These are phyloP conservation scores for Phocides pigmalion DNA, from an alignment of 1,140 invertebrate genomes.

Conservation along the genomic window DNA sequence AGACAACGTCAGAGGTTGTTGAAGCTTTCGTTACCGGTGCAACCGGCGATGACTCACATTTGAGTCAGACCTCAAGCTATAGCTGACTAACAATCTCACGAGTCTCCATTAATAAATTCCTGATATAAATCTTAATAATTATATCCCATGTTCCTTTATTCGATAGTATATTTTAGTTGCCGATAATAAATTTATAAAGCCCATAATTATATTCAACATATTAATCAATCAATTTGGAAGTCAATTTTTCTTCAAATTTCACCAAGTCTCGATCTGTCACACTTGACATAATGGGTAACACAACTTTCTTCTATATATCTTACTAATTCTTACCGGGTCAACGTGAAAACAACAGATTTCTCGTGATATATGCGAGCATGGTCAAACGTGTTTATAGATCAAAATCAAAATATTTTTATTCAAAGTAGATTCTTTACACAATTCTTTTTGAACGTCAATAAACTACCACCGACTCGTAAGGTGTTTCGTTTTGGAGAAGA, in stretches of 20 bases:
- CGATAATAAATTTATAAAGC: not conserved
- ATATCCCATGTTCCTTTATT: constrained; percentile 11
- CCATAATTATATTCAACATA: not conserved
- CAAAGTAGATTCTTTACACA: too few relatives aligned
- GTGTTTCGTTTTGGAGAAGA: too few relatives aligned
- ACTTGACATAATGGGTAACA: constrained; percentile 24
- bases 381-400: constrained; percentile 6
- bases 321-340: constrained; percentile 19
- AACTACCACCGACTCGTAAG: too few relatives aligned
- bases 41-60: constrained; percentile 48
- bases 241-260: constrained; percentile 2
- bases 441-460: too few relatives aligned
- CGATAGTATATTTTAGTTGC: not conserved
- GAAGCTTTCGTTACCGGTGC: constrained; percentile 55
- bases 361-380: constrained; percentile 24
- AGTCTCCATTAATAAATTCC: constrained; percentile 21
- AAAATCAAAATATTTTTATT: too few relatives aligned
- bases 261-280: constrained; percentile 16
- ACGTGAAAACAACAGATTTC: constrained; percentile 30
- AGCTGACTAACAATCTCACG: constrained; percentile 26
- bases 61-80: constrained; percentile 45
- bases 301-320: constrained; percentile 31
- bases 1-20: constrained; percentile 45
- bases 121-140: constrained; percentile 28
- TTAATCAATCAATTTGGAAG: constrained; percentile 9